Evolutionary conservation across 2,888 invertebrate genomes (phyloP), one percentile per base, ranked within the genome.

Genomic region (Pogonocherus hispidulus): DNA sequence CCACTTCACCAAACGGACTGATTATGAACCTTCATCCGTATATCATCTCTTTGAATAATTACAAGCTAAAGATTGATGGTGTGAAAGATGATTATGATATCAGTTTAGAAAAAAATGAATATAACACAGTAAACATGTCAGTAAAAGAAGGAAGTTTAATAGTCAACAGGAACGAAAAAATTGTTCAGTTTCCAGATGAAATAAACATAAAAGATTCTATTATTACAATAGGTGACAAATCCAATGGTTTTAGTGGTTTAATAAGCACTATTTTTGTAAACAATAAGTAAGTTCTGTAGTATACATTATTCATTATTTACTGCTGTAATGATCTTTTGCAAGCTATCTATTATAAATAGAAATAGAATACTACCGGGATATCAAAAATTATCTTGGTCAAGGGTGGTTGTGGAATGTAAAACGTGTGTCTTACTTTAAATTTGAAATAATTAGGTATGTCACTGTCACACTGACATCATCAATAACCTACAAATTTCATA

Each of bases 211-310:
- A 63, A 44, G 62, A 67, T 8, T 11, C 62, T 11, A 49, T 77
- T 11, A 32, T 78, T 9, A 65, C 74, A 52, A 67, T 76, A 11
- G 73, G 78, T 9, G 70, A 52, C 23, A 5, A 20, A 35, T 16
- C 41, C 20, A 54, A 64, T 67, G 60, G 70, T 22, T 81, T 96
- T 54, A 89, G 90, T 47, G 97, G 97, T 2, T 93, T 95, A 3
- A 89, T 97, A 8, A 92, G 92, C 67, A 96, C 97, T 84, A 89
- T 95, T 18, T 92, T 95, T 60, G 91, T 96, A 69, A 94, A 95
- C 80, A 91, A 91, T 44, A 88, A 89, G 94, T 94, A 84, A 90
- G 91, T 87, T 52, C n/a, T n/a, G n/a, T n/a, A n/a, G n/a, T n/a
- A n/a, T n/a, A n/a, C n/a, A n/a, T n/a, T n/a, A n/a, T n/a, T n/a